Base-by-base conservation (phyloP, 2,797 vertebrate species). In the Sciurus carolinensis region DNA sequence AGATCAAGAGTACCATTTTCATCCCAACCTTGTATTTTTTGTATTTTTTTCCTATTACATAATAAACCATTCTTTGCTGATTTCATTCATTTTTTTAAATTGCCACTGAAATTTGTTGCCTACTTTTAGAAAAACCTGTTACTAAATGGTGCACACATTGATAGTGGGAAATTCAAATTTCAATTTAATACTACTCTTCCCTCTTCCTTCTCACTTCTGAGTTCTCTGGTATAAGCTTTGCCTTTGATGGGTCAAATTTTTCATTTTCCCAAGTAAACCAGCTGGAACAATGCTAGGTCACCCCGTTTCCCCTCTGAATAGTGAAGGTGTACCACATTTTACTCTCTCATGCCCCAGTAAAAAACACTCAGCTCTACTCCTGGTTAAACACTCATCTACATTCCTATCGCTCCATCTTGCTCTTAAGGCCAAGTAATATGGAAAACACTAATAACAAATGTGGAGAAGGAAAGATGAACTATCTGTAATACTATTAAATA, bases 81-180 rank as follows among this genome's bases (percentile, higher is more conserved):
- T 57, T 94, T 93, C 64, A 82, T 82, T 91, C 1, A 4, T 47
- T 42, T 59, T 81, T 76, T 93, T 39, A 18, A 54, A 62, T 36
- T 93, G 69, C 24, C 42, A 67, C 36, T 89, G 26, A 95, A 91
- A 83, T 80, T 20, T 69, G 44, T 26, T 73, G 30, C 4, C 22
- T 20, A 80, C 57, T 86, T 93, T 92, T 30, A 88, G 50, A 79
- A 87, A 95, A 90, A 67, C 22, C 9, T 86, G 24, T 88, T 89
- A 59, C 36, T 54, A 69, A 85, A 72, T 39, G n/a, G 50, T 36
- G 11, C 24, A 71, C 71, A 47, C 39, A 81, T n/a, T 91, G 52
- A 76, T 52, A 75, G n/a, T 8, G 39, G 47, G 24, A 57, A 80
- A 66, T 81, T 36, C 12, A 44, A 85, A 92, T 86, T 62, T 42